Evolutionary conservation across 2,797 vertebrate species (phyloP).

Genomic region (Distichodus sexfasciatus): DNA sequence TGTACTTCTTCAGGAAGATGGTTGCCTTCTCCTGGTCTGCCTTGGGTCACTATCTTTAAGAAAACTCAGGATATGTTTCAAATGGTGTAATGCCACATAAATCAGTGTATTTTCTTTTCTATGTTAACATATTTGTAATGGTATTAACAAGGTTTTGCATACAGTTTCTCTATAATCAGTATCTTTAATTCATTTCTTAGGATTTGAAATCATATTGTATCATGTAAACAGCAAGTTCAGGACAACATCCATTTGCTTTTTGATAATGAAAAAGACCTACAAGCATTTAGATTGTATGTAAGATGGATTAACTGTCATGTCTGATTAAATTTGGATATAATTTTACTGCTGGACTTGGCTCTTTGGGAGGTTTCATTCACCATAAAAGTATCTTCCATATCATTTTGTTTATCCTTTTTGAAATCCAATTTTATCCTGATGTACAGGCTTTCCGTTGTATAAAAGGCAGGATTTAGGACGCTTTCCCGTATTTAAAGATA

Average conservation of each 20-base stretch:
- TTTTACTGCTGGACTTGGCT: background rate
- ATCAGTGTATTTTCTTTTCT: no score
- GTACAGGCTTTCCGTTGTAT: no score
- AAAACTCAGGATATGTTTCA: no score
- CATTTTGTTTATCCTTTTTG: background rate
- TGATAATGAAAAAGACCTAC: background rate
- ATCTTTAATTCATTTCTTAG: background rate
- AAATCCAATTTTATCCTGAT: no score
- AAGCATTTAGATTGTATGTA: background rate
- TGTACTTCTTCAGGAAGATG: background rate
- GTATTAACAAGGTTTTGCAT: no score
- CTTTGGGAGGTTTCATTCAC: no score
- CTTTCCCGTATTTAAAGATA: no score
- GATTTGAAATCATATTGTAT: background rate
- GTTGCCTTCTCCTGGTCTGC: background rate
- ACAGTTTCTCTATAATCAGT: background rate
- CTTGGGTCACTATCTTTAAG: background rate
- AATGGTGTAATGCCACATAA: no score
- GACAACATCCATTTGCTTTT: background rate
- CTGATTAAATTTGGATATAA: background rate
- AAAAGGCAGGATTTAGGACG: no score
- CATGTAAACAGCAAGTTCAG: background rate
- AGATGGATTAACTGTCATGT: background rate
- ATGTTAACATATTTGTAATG: no score
- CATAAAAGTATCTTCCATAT: no score